Conservation (phyloP, 2,797 vertebrate genomes). For the Xiphorhynchus erythropygius region DNA sequence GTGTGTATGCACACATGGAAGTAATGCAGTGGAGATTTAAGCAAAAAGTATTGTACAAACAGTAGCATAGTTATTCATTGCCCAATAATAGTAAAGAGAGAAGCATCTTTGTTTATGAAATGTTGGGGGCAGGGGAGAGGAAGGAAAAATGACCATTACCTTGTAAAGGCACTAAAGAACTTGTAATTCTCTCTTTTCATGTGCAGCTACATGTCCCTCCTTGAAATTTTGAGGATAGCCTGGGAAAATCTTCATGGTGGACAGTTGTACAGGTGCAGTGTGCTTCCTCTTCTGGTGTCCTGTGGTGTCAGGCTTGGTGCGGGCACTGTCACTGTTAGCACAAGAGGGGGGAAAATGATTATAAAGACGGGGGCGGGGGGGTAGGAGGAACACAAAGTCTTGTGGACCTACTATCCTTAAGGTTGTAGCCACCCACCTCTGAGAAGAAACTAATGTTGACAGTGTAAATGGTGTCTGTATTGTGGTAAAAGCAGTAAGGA, state of each 20-base stretch:
- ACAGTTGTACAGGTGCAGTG: background rate
- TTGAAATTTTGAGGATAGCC: background rate
- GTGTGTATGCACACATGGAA: rapidly evolving
- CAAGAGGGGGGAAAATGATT: rapidly evolving
- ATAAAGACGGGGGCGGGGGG: background rate
- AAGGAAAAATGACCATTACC: background rate
- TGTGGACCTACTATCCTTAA: background rate
- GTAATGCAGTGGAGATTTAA: background rate
- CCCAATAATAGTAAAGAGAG: background rate
- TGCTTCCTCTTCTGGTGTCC: background rate
- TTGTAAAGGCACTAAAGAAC: background rate
- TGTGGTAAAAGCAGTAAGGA: background rate
- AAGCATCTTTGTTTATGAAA: background rate
- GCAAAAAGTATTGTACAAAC: background rate
- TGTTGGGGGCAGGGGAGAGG: background rate
- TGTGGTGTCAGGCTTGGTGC: background rate
- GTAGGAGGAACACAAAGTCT: background rate
- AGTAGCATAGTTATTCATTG: background rate
- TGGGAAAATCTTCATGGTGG: background rate
- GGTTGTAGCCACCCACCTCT: background rate
- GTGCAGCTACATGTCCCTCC: background rate
- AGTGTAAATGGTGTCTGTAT: background rate
- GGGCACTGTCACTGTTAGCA: background rate
- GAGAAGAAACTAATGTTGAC: background rate
- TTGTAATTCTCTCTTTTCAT: background rate